A percentile compares a stretch with the other conserved stretches of the same genome.
Conservation (phyloP, 2,888 invertebrate species). For the Clanis bilineata region DNA sequence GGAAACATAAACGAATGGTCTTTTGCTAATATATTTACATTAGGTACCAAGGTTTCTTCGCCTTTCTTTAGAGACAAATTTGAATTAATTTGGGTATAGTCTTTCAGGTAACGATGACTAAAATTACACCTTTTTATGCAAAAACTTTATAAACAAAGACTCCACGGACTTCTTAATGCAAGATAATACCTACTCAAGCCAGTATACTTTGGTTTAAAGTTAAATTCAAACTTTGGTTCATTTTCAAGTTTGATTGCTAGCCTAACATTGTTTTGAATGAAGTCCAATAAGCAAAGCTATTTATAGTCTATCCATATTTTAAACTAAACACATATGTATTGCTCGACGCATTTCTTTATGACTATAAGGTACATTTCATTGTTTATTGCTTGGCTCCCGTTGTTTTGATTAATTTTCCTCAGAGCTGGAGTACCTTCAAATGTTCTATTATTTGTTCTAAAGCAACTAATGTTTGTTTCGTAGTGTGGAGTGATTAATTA, state of each 20-base stretch:
- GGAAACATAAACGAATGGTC: no score
- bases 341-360: neutral
- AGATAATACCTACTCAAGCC: neutral
- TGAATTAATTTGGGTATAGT: neutral
- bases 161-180: neutral
- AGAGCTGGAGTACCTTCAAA: no score
- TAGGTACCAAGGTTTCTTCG: no score
- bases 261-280: neutral
- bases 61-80: neutral
- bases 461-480: slow-evolving; percentile 24
- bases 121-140: neutral
- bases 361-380: neutral
- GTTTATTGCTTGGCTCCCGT: neutral
- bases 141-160: neutral
- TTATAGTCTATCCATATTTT: no score
- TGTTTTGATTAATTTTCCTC: neutral
- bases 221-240: neutral
- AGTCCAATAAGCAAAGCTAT: neutral
- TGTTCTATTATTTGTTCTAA: neutral
- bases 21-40: no score
- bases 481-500: slow-evolving; percentile 6
- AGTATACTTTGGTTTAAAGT: neutral
- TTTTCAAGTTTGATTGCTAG: slow-evolving; percentile 3
- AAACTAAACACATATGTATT: no score
- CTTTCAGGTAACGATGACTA: neutral